Evolutionary conservation across 2,888 invertebrate species (phyloP), one percentile per base, ranked within the genome.

Genomic region (Ctena decussata): DNA sequence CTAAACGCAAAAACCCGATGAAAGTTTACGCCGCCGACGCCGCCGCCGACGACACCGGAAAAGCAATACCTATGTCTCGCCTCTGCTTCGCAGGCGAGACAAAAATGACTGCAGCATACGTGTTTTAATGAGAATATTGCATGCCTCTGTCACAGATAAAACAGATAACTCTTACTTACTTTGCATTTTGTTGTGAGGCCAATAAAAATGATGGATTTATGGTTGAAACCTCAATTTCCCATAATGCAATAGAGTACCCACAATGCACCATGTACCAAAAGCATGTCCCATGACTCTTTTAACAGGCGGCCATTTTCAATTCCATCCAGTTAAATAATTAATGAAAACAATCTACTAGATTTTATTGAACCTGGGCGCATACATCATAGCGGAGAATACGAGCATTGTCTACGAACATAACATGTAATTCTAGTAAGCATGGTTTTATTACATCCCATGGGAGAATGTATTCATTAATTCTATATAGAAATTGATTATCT

Each of bases 341-440:
- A 65, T 65, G 65, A 65, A 65, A 65, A 65, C 65, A 65, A 65
- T 18, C 65, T 65, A 65, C 32, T 65, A 65, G 65, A 65, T 35
- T 65, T 35, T 35, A 65, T 65, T 65, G 65, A 35, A 18, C 32
- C 65, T 18, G 18, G 18, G 21, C 35, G 12, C 35, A 35, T 32
- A 35, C 65, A 65, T 65, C 57, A 57, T 57, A 27, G 24, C 32
- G 30, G 35, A 65, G 65, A 65, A 65, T 65, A 35, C 65, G 35
- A 11, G 65, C 24, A 35, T 65, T 65, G 65, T 65, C 65, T 65
- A 65, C 35, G 35, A 5, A 32, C 18, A n/a, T 12, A 65, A 65
- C 65, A 65, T 65, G 65, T 35, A 65, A 65, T 24, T 35, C 65
- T 35, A 65, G 35, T 35, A 65, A 21, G 35, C 18, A 18, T 27